Percentiles rank a stretch among this genome's conserved stretches.
Evolutionary conservation across 2,888 invertebrate genomes (phyloP).

Genomic region (Julus scandinavius): DNA sequence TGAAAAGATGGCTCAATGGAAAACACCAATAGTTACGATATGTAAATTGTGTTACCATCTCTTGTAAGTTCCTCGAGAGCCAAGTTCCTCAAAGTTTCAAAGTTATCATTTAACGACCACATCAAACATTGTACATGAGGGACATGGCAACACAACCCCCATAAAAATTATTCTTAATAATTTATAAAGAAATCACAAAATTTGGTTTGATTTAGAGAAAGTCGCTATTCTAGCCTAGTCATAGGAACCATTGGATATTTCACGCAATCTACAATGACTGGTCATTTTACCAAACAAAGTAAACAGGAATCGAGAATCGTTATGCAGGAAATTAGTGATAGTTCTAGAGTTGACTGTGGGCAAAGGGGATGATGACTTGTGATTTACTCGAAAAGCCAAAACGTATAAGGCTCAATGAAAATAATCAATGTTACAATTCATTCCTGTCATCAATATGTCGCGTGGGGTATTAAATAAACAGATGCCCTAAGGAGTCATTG

Average conservation of each 20-base stretch:
- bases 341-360: not conserved
- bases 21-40: no score
- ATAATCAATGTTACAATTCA: conserved; percentile 35
- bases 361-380: not conserved
- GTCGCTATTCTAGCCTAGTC: not conserved
- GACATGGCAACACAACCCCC: no score
- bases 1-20: no score
- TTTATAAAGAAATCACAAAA: no score
- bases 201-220: not conserved
- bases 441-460: conserved; percentile 17
- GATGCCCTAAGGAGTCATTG: not conserved
- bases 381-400: not conserved
- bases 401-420: not conserved
- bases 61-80: no score
- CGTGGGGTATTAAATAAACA: not conserved
- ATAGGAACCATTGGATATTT: not conserved
- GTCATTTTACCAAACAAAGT: not conserved
- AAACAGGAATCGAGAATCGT: not conserved
- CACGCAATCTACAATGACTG: not conserved
- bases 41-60: no score
- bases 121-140: no score
- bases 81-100: no score
- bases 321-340: not conserved
- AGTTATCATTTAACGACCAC: no score
- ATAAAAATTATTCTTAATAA: no score